phyloP scores from a whole-genome alignment of 2,797 vertebrate species.

The Leptodactylus fallax region DNA sequence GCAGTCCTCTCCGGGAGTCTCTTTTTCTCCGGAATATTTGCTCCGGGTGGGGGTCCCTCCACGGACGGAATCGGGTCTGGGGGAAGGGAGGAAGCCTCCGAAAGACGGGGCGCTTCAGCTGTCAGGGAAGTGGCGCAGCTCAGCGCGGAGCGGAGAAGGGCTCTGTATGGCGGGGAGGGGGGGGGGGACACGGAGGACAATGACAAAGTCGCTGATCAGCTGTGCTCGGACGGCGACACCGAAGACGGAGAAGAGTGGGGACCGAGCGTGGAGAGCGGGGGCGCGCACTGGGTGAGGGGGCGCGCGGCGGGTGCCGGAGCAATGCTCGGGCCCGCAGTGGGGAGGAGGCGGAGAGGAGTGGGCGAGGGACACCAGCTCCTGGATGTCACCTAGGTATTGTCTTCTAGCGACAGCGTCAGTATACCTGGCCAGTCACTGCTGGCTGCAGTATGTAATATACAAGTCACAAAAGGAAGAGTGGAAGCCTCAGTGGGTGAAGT shows the following conservation, averaged over 20 bases:
- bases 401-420: too few relatives aligned
- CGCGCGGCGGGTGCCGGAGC: conserved; percentile 49
- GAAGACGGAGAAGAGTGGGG: conserved; percentile 31
- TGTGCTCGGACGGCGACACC: conserved; percentile 18
- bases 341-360: conserved; percentile 10
- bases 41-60: conserved; percentile 75
- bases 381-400: background rate
- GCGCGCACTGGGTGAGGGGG: conserved; percentile 49
- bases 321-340: background rate
- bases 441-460: too few relatives aligned
- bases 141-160: background rate
- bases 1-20: conserved; percentile 79
- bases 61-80: conserved; percentile 73
- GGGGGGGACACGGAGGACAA: background rate
- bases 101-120: conserved; percentile 60
- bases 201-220: background rate
- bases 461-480: too few relatives aligned
- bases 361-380: background rate
- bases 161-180: background rate
- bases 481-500: too few relatives aligned
- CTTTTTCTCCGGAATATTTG: conserved; percentile 78
- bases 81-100: conserved; percentile 43
- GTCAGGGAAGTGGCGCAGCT: conserved; percentile 62
- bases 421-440: too few relatives aligned
- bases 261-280: conserved; percentile 60